These are phyloP conservation scores for Ceratina calcarata DNA, from an alignment of 1,140 invertebrate genomes.

Conservation along the genomic window DNA sequence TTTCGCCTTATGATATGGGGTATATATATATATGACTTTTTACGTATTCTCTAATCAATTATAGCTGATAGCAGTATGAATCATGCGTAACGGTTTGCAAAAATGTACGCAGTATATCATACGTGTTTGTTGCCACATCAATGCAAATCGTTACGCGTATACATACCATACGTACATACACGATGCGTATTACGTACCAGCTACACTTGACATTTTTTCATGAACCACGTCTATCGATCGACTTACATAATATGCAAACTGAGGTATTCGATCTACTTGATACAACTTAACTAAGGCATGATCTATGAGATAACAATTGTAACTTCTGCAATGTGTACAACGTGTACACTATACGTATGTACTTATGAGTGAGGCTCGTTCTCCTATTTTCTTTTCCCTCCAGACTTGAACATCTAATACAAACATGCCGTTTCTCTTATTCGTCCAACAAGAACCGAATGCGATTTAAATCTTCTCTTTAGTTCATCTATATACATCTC, in stretches of 20 bases:
- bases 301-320: slow-evolving; percentile 71
- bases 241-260: slow-evolving; percentile 58
- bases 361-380: slow-evolving; percentile 24
- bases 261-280: slow-evolving; percentile 58
- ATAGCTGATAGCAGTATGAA: too few species aligned
- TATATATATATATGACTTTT: slow-evolving; percentile 45
- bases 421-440: slow-evolving; percentile 12
- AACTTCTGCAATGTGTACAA: slow-evolving; percentile 46
- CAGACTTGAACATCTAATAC: slow-evolving; percentile 33
- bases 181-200: too few species aligned
- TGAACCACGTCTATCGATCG: slow-evolving; percentile 54
- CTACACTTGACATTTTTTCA: slow-evolving; percentile 26
- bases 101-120: too few species aligned
- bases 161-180: too few species aligned
- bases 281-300: slow-evolving; percentile 66
- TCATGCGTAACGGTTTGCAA: too few species aligned
- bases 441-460: slow-evolving; percentile 14
- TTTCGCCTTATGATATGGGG: slow-evolving; percentile 73
- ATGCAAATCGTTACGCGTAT: too few species aligned
- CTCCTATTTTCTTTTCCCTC: slow-evolving; percentile 12
- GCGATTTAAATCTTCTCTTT: slow-evolving; percentile 9
- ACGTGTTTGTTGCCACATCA: too few species aligned
- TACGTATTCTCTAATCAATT: background rate
- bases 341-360: slow-evolving; percentile 40
- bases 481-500: slow-evolving; percentile 62